Evolutionary conservation across 2,113 vertebrate species (phyloP), one percentile per base, ranked within the genome.

Genomic region (Hippocampus zosterae): DNA sequence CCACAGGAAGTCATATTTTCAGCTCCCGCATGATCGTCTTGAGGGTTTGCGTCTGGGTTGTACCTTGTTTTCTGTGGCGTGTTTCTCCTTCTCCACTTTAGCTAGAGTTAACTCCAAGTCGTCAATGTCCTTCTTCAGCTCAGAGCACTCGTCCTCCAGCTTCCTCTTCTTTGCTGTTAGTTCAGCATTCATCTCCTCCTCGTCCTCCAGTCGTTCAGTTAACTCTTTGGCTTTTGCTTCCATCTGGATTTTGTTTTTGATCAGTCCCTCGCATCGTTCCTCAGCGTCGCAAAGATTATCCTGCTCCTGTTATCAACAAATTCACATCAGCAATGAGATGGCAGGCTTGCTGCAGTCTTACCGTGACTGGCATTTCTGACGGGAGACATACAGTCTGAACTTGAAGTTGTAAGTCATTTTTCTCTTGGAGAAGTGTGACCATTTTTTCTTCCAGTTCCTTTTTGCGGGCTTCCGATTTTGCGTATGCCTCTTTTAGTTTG

Each of bases 371-470:
- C 27, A 23, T 55, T 68, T 2, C 15, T 67, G 11, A 69, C 33
- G 19, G 8, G 1, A 69, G 73, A 83, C 94, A 78, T 76, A 95
- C 94, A 0, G 94, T 82, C 75, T 96, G 95, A 73, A 96, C 93
- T 92, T 94, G 93, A 65, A 96, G 91, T 82, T 94, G 94, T 2
- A 96, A 90, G 67, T 96, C 94, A 0, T 95, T 95, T 82, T 95
- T 95, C 81, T 95, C 94, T 89, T 95, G 94, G 67, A 95, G 83
- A 80, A 95, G 71, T 5, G 93, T 93, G 5, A 95, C 95, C 94
- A 95, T 95, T 86, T 94, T 96, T 83, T 95, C 94, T 70, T 96
- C 95, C 25, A 95, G 85, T 81, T 96, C 95, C 75, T 95, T 95
- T 15, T 90, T 91, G n/a, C 94, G 90, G 0, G 88, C 64, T 25